Evolutionary conservation across 2,888 invertebrate genomes (phyloP).

Genomic region (Drosophila mercatorum): DNA sequence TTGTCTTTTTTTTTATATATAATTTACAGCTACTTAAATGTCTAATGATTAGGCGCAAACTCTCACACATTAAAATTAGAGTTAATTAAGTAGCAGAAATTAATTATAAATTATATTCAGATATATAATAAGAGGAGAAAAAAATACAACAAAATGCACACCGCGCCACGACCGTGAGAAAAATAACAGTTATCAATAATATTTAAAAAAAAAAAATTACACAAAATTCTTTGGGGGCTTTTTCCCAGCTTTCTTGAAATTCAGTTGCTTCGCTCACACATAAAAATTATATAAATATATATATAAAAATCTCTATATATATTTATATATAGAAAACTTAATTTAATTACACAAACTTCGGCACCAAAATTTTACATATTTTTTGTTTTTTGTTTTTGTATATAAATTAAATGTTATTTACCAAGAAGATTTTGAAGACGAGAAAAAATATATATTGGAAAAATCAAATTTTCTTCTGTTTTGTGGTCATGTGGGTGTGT

Average conservation of each 20-base stretch:
- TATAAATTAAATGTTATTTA: constrained; percentile 69
- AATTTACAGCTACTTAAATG: constrained; percentile 56
- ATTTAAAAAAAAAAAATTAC: constrained; percentile 20
- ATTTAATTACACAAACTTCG: constrained; percentile 53
- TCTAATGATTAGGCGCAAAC: constrained; percentile 51
- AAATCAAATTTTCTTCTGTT: constrained; percentile 6
- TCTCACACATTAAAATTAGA: constrained; percentile 49
- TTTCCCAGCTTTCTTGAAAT: not conserved
- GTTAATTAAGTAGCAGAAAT: constrained; percentile 45
- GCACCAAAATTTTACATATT: constrained; percentile 56
- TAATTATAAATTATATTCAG: constrained; percentile 30
- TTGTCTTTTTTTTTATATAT: constrained; percentile 6
- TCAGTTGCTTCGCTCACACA: constrained; percentile 20
- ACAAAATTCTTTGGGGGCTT: constrained; percentile 7
- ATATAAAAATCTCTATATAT: constrained; percentile 3
- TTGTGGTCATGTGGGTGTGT: not conserved
- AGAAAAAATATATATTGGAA: constrained; percentile 22
- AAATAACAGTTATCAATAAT: not conserved
- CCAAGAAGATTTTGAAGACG: constrained; percentile 55
- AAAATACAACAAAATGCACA: constrained; percentile 33
- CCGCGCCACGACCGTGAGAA: constrained; percentile 53
- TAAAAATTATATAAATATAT: constrained; percentile 21
- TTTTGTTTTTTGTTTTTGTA: constrained; percentile 23
- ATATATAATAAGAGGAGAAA: not conserved
- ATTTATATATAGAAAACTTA: constrained; percentile 32